Evolutionary conservation across 2,113 vertebrate genomes (phyloP).

Genomic region (Pontoporia blainvillei): DNA sequence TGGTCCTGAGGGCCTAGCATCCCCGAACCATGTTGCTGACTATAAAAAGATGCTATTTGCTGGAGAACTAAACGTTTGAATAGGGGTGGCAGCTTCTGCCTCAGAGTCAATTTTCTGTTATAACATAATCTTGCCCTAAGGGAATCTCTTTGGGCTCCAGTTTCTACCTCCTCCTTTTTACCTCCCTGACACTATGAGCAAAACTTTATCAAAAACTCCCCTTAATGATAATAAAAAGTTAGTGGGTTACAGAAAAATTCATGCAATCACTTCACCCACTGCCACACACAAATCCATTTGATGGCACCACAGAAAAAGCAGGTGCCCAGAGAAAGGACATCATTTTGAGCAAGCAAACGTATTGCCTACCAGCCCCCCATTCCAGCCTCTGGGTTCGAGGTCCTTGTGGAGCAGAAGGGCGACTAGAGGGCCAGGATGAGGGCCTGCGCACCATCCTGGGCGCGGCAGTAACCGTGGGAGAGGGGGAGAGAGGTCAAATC

Average conservation of each 20-base stretch:
- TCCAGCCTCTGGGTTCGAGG: background rate
- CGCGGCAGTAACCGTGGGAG: background rate
- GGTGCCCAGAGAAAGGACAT: background rate
- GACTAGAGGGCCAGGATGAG: background rate
- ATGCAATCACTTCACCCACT: conserved; percentile 31
- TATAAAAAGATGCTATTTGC: background rate
- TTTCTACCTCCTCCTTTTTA: background rate
- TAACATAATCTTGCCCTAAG: conserved; percentile 1
- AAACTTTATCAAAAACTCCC: conserved; percentile 26
- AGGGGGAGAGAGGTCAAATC: background rate
- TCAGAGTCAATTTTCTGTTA: background rate
- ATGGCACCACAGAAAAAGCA: background rate
- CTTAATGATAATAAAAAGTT: background rate
- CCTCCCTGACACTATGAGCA: background rate
- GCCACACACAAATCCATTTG: conserved; percentile 26
- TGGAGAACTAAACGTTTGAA: background rate
- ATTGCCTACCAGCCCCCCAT: background rate
- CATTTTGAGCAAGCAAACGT: background rate
- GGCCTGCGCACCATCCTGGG: background rate
- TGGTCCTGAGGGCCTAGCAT: background rate
- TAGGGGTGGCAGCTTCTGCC: background rate
- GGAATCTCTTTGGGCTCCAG: conserved; percentile 24
- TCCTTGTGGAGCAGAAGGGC: background rate
- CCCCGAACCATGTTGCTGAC: background rate
- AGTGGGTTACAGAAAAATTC: conserved; percentile 38